These are phyloP conservation scores for Tridacna crocea DNA, from an alignment of 2,888 invertebrate genomes.

Conservation along the genomic window DNA sequence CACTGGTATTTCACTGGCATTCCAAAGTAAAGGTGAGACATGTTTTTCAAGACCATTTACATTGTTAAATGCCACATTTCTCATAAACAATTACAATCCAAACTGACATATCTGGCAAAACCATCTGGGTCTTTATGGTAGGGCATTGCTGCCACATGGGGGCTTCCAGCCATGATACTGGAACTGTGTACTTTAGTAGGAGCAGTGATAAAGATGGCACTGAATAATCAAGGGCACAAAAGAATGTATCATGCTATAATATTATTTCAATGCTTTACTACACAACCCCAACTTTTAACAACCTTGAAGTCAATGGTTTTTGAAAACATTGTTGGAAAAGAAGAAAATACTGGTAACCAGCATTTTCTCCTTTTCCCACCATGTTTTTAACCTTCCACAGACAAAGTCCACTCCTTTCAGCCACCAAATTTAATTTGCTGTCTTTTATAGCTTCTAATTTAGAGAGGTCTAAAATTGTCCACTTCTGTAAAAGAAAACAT, in stretches of 20 bases:
- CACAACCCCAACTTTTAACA: not conserved
- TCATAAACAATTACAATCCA: not conserved
- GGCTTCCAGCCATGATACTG: too few relatives aligned
- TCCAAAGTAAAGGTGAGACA: not conserved
- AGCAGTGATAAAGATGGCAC: too few relatives aligned
- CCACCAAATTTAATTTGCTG: not conserved
- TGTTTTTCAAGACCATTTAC: conserved; percentile 3
- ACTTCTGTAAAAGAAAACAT: not conserved
- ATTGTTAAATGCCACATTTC: conserved; percentile 2
- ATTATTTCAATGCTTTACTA: not conserved
- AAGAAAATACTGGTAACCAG: conserved; percentile 1
- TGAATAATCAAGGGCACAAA: too few relatives aligned
- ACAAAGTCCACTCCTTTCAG: not conserved
- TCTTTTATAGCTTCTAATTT: too few relatives aligned
- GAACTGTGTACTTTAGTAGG: too few relatives aligned
- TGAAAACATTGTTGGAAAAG: not conserved
- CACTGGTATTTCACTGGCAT: not conserved
- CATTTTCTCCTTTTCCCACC: not conserved
- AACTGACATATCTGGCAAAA: not conserved
- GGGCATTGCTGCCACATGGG: not conserved
- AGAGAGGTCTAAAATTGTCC: too few relatives aligned
- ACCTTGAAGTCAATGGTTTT: not conserved
- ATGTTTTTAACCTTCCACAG: not conserved
- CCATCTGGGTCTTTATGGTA: not conserved
- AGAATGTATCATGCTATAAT: too few relatives aligned